Base-by-base conservation (phyloP, 2,797 vertebrate species). In the Cryptoblepharus egeriae region DNA sequence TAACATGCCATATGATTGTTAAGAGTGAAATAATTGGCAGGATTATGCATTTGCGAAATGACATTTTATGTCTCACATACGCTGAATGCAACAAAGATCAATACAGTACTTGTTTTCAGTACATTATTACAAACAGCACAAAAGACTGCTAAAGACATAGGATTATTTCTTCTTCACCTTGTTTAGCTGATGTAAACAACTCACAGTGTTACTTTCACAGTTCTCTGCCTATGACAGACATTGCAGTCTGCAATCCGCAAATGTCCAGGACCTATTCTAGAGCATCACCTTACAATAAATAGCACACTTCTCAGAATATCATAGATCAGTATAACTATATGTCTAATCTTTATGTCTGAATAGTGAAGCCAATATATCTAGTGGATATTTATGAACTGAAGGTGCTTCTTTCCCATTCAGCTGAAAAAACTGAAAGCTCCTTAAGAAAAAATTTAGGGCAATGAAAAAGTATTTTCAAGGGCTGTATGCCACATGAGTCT, bases 1-100 rank as follows among this genome's bases (percentile, higher is more conserved):
- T 81, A 84, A 87, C 82, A 91, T 90, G 88, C 92, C 92, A 85
- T 81, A 85, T 70, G 49, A 65, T 79, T 88, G 4, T 42, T 4
- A 42, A 73, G 75, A 83, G 81, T 81, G 76, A 75, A 74, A 49
- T 58, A 13, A 39, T 4, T 32, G 61, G 15, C 6, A 60, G 20
- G 35, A 58, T 28, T 35, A 8, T 13, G 22, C 60, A 32, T 70
- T n/a, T 69, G 16, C 49, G n/a, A 64, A 10, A 70, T 61, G 32
- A 24, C 32, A 26, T 52, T 79, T 61, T 49, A 55, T 68, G 10
- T 37, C 9, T 9, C 64, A 37, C 16, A 37, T 37, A 37, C 28
- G 11, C 13, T 63, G 22, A 35, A 64, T 52, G n/a, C 1, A 28
- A 61, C 24, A 16, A 57, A 28, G 37, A 24, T 16, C 28, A 42